Evolutionary conservation across 2,888 invertebrate species (phyloP).

Genomic region (Ormia ochracea): DNA sequence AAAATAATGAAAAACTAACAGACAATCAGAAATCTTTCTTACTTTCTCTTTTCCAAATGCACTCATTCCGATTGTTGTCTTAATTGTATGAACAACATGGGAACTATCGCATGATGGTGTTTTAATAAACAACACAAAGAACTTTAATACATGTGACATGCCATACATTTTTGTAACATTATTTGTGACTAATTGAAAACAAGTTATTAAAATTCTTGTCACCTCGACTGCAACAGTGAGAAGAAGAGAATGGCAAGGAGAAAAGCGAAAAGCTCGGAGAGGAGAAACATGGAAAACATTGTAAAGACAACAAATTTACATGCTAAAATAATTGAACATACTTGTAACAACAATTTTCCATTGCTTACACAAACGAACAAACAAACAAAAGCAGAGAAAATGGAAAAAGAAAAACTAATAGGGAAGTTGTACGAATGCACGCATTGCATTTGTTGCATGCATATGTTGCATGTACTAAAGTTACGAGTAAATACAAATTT

Average conservation of each 20-base stretch:
- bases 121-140: slow-evolving; percentile 7
- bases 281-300: slow-evolving; percentile 54
- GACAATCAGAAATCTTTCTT: neutral
- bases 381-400: too few species aligned
- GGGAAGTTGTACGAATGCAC: neutral
- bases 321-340: slow-evolving; percentile 73
- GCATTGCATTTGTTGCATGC: slow-evolving; percentile 47
- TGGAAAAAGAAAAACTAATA: neutral
- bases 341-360: slow-evolving; percentile 70
- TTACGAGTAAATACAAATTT: slow-evolving; percentile 45
- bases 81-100: slow-evolving; percentile 29
- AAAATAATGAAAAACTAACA: too few species aligned
- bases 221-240: slow-evolving; percentile 42
- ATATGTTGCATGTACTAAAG: slow-evolving; percentile 47
- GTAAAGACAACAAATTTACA: slow-evolving; percentile 70
- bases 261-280: slow-evolving; percentile 14
- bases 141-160: slow-evolving; percentile 14
- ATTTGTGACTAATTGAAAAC: slow-evolving; percentile 63
- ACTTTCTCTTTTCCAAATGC: neutral
- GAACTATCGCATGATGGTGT: neutral
- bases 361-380: slow-evolving; percentile 62
- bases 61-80: slow-evolving; percentile 19
- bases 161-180: slow-evolving; percentile 53
- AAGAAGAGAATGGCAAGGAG: slow-evolving; percentile 1
- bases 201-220: slow-evolving; percentile 65